A percentile compares a stretch with the other conserved stretches of the same genome.
Conservation (phyloP, 2,113 vertebrate genomes). For the Marmota monax region DNA sequence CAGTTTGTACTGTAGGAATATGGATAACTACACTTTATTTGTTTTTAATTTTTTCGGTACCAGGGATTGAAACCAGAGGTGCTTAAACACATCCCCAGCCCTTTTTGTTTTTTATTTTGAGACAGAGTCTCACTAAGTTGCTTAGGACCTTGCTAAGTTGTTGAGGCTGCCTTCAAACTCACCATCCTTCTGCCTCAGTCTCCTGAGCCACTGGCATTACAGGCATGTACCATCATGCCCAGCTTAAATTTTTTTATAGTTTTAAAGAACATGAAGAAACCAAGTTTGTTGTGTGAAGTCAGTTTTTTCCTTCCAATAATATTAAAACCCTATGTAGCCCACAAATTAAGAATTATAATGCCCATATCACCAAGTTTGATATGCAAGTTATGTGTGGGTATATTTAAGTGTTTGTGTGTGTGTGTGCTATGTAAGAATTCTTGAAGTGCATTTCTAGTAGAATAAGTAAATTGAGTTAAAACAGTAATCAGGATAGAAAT, state of each 20-base stretch:
- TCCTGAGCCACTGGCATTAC: too few species aligned
- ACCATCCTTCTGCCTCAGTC: too few species aligned
- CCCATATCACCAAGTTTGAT: not conserved
- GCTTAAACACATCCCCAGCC: too few species aligned
- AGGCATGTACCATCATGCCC: too few species aligned
- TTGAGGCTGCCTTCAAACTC: too few species aligned
- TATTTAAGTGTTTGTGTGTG: not conserved
- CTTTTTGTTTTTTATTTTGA: too few species aligned
- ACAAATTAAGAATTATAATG: conserved; percentile 20
- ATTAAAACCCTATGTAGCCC: not conserved
- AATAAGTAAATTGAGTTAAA: not conserved
- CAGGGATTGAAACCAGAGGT: too few species aligned
- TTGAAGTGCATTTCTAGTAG: conserved; percentile 32
- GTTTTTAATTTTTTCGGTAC: not conserved
- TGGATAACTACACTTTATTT: not conserved
- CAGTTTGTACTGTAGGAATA: not conserved
- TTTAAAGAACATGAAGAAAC: conserved; percentile 22
- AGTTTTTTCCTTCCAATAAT: not conserved
- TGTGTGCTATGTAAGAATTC: not conserved
- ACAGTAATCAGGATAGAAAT: not conserved
- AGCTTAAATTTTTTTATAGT: not conserved
- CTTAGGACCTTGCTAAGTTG: too few species aligned
- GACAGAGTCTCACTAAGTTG: too few species aligned
- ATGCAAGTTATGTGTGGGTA: not conserved
- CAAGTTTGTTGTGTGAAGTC: not conserved